Conservation (phyloP, 1,140 invertebrate species). For the Drosophila biarmipes region DNA sequence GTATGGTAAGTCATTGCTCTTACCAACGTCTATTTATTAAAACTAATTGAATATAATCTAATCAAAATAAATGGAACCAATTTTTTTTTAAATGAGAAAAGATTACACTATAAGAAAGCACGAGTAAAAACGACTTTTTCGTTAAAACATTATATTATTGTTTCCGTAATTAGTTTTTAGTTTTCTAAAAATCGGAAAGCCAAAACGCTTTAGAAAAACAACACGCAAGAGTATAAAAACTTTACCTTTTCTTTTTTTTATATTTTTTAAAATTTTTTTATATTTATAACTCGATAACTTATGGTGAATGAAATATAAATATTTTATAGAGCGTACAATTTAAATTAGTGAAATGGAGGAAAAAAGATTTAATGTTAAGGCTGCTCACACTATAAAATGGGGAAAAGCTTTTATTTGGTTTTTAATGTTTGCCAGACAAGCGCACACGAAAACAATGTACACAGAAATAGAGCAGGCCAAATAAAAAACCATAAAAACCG, state of each 20-base stretch:
- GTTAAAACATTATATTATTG: too few relatives aligned
- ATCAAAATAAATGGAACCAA: too few relatives aligned
- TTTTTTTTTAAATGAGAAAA: too few relatives aligned
- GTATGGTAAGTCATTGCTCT: slow-evolving; percentile 42
- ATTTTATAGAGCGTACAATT: slow-evolving; percentile 69
- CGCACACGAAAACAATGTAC: slow-evolving; percentile 45
- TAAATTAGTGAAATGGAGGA: slow-evolving; percentile 66
- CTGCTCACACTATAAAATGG: slow-evolving; percentile 31
- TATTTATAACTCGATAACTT: slow-evolving; percentile 60
- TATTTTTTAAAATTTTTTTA: neutral
- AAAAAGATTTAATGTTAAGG: slow-evolving; percentile 30
- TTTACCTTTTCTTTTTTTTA: too few relatives aligned
- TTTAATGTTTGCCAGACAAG: slow-evolving; percentile 49
- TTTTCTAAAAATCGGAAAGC: too few relatives aligned
- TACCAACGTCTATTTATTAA: neutral
- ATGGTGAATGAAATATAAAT: slow-evolving; percentile 44
- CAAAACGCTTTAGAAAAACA: too few relatives aligned
- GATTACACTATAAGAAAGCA: too few relatives aligned
- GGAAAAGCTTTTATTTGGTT: slow-evolving; percentile 39
- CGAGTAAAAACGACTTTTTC: too few relatives aligned
- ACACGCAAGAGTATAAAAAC: too few relatives aligned
- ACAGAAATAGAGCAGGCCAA: slow-evolving; percentile 42
- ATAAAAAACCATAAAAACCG: slow-evolving; percentile 31
- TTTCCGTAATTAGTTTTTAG: too few relatives aligned
- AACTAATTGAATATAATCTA: too few relatives aligned